Conservation (phyloP, 1,140 invertebrate species). For the Drosophila triauraria region DNA sequence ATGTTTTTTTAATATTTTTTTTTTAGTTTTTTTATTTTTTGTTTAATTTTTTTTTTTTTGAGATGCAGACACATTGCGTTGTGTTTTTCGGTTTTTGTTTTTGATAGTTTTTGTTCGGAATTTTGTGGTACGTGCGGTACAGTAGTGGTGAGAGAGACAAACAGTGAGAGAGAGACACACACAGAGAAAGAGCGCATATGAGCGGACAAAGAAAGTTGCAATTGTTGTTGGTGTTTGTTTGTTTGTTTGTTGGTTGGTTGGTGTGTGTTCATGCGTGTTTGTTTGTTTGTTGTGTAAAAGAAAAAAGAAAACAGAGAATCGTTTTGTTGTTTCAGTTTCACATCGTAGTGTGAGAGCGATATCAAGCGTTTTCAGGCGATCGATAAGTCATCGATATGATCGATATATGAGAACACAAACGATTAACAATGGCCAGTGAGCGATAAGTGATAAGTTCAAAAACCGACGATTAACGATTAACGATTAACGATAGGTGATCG, state of each 20-base stretch:
- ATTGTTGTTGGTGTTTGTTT: constrained; percentile 32
- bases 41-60: constrained; percentile 24
- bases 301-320: constrained; percentile 52
- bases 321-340: constrained; percentile 62
- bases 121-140: constrained; percentile 72
- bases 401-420: constrained; percentile 7
- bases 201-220: constrained; percentile 32
- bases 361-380: constrained; percentile 27
- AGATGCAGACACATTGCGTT: constrained; percentile 75
- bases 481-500: not conserved
- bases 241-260: constrained; percentile 15
- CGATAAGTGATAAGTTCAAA: constrained; percentile 8
- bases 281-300: constrained; percentile 48
- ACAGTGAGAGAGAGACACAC: constrained; percentile 62
- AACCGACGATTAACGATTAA: constrained; percentile 5
- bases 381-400: constrained; percentile 3
- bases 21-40: constrained; percentile 43
- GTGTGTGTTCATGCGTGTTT: constrained; percentile 21
- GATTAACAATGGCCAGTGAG: constrained; percentile 5
- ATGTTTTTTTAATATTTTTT: constrained; percentile 44
- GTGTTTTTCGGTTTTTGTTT: constrained; percentile 57
- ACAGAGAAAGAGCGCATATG: constrained; percentile 54
- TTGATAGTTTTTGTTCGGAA: constrained; percentile 12
- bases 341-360: constrained; percentile 31
- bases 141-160: constrained; percentile 73